These are phyloP conservation scores for Anser cygnoides DNA, from an alignment of 2,113 vertebrate species.

Conservation along the genomic window DNA sequence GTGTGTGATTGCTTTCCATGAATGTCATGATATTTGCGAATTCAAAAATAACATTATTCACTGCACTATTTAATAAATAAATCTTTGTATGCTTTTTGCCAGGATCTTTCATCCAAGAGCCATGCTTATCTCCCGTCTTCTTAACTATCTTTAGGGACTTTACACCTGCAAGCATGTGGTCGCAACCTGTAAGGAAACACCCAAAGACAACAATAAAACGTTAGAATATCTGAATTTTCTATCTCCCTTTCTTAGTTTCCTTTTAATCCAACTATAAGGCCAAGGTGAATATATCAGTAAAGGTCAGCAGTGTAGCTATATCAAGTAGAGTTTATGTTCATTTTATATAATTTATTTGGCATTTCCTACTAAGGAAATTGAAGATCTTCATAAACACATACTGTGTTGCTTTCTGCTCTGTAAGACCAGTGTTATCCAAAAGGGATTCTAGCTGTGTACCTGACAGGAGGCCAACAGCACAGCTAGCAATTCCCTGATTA, in stretches of 20 bases:
- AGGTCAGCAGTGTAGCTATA: background rate
- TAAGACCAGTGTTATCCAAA: background rate
- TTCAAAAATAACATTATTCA: constrained; percentile 82
- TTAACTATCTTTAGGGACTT: constrained; percentile 93
- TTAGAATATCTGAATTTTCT: background rate
- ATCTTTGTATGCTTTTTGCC: constrained; percentile 82
- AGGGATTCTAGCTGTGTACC: background rate
- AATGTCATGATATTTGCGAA: constrained; percentile 85
- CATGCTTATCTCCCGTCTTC: constrained; percentile 78
- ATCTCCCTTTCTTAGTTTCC: background rate
- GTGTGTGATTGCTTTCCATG: constrained; percentile 70
- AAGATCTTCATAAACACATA: background rate
- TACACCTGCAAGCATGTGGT: constrained; percentile 78
- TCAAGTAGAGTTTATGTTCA: background rate
- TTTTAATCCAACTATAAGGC: background rate
- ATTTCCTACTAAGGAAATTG: background rate
- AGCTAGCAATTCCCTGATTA: background rate
- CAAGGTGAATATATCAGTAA: background rate
- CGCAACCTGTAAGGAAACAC: constrained; percentile 83
- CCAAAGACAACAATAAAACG: background rate
- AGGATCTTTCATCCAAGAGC: constrained; percentile 92
- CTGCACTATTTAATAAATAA: constrained; percentile 86
- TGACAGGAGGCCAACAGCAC: background rate
- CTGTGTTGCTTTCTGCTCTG: background rate
- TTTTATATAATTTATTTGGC: background rate